Percentiles rank a stretch among this genome's conserved stretches.
phyloP scores from a whole-genome alignment of 2,797 vertebrate genomes.

The Poecile montanus region DNA sequence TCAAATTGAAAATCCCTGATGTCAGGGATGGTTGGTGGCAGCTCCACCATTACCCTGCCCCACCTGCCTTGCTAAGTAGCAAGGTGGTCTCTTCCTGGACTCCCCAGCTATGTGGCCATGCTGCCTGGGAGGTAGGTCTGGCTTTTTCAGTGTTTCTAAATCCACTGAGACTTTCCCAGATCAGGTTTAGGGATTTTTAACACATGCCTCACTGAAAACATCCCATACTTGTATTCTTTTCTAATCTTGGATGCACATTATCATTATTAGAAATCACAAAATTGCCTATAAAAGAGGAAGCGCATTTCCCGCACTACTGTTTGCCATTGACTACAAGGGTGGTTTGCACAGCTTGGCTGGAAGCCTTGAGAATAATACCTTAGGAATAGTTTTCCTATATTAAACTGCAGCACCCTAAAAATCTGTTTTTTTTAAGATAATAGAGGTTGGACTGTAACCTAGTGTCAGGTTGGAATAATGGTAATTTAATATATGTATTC shows the following conservation, averaged over 20 bases:
- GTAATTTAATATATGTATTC: background rate
- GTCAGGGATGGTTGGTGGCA: background rate
- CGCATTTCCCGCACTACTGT: background rate
- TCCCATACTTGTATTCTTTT: background rate
- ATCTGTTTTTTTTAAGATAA: rapidly evolving
- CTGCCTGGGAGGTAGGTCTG: background rate
- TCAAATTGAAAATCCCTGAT: background rate
- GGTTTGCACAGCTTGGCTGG: background rate
- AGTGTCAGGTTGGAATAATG: background rate
- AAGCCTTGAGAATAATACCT: background rate
- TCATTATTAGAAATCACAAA: background rate
- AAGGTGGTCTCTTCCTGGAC: background rate
- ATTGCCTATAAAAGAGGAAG: background rate
- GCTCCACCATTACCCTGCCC: background rate
- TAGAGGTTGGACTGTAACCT: background rate
- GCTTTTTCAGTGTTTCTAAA: background rate
- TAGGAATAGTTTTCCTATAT: background rate
- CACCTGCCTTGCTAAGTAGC: background rate
- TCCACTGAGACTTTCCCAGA: background rate
- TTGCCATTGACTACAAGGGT: background rate
- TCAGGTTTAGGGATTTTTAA: background rate
- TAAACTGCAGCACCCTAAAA: background rate
- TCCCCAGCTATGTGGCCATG: background rate
- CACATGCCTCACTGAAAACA: background rate
- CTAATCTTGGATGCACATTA: background rate